Base-by-base conservation (phyloP, 2,113 vertebrate species). In the Cyprichromis sp. region DNA sequence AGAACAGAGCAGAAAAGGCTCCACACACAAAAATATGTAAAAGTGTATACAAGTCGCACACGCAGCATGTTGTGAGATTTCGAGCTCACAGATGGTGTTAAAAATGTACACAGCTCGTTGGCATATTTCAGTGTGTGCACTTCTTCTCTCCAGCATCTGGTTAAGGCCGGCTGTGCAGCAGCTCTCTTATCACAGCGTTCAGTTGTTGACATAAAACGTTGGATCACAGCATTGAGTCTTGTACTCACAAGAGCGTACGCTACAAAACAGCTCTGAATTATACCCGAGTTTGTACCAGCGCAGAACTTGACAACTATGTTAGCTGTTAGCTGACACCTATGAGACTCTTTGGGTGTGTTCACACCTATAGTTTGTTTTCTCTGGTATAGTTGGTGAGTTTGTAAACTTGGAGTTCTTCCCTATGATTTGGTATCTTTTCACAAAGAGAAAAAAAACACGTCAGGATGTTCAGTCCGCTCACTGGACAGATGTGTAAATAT, bases 111-210 rank as follows among this genome's bases (percentile, higher is more conserved):
- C 47, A 73, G 61, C 42, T 24, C 34, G 34, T 38, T 40, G 38
- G 38, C 84, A 81, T 82, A 61, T 84, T 61, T 80, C 38, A 36
- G 16, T 34, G 52, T 68, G 73, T 63, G 54, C 40, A 83, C 81
- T 63, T 80, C 73, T 83, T 85, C 86, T 10, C 61, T 26, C 14
- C 10, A 87, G 85, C 92, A 86, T 90, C 83, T 88, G 81, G 80
- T 87, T 57, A 10, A 63, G 57, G 34, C 66, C 13, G 45, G 24
- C 80, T 66, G 26, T 71, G 50, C 36, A 66, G 40, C 57, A 36
- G 12, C 16, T 68, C 78, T 29, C 53, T 54, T 31, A 16, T 26
- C 78, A 66, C 14, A 34, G 38, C 17, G 13, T 55, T 38, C 24
- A 40, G 34, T 81, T 59, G 24, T 52, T 78, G 45, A 52, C 26